Evolutionary conservation across 1,140 invertebrate species (phyloP).

Genomic region (Portunus trituberculatus): DNA sequence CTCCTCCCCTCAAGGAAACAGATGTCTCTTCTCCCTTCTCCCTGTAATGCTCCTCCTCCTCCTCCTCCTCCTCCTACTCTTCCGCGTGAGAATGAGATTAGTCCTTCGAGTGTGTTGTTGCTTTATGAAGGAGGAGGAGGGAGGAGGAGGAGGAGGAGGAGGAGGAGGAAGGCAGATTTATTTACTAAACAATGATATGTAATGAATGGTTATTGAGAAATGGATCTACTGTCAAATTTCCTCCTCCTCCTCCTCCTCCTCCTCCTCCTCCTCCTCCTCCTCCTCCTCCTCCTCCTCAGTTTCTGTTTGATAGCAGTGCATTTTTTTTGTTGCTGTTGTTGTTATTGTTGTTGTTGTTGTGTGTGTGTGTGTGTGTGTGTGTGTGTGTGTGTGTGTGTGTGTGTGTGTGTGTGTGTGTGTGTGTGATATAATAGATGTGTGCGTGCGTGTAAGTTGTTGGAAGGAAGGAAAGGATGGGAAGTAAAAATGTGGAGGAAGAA

Average conservation of each 20-base stretch:
- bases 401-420: conserved; percentile 6
- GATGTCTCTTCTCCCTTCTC: too few species aligned
- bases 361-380: too few species aligned
- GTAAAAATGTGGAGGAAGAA: not conserved
- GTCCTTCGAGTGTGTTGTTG: too few species aligned
- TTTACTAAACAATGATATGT: not conserved
- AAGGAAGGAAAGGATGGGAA: not conserved
- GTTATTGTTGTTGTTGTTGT: too few species aligned
- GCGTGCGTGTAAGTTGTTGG: not conserved
- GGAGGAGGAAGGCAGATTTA: not conserved
- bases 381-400: too few species aligned
- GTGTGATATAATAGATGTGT: not conserved
- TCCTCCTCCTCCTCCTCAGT: not conserved
- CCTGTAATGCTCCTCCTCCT: not conserved
- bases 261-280: not conserved
- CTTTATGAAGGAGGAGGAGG: not conserved
- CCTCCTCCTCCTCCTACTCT: not conserved
- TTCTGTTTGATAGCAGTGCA: too few species aligned
- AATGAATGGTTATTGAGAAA: too few species aligned
- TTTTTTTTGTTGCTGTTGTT: too few species aligned
- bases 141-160: not conserved
- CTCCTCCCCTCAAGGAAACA: too few species aligned
- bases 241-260: not conserved
- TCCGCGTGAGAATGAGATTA: not conserved
- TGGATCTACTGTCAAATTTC: not conserved